These are phyloP conservation scores for Druceiella hillmani DNA, from an alignment of 2,888 invertebrate species.

Conservation along the genomic window DNA sequence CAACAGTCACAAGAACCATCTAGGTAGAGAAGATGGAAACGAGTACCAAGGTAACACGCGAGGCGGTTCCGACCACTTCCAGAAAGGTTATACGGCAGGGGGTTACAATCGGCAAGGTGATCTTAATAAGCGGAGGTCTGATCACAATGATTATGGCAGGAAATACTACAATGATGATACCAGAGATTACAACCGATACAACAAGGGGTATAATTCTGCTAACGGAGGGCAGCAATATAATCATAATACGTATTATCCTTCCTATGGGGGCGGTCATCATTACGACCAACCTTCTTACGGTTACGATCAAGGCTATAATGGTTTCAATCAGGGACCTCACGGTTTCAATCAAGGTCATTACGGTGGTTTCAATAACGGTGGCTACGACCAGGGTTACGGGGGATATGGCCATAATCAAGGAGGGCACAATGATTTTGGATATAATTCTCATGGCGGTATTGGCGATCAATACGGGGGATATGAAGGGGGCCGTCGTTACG, in stretches of 20 bases:
- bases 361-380: slow-evolving; percentile 41
- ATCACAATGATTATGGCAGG: slow-evolving; percentile 41
- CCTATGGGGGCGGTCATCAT: slow-evolving; percentile 7
- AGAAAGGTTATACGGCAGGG: slow-evolving; percentile 39
- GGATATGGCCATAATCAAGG: too few species aligned
- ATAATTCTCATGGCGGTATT: too few species aligned
- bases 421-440: too few species aligned
- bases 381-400: slow-evolving; percentile 41
- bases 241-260: slow-evolving; percentile 31
- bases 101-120: slow-evolving; percentile 41
- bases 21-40: slow-evolving; percentile 41
- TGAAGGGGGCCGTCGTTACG: too few species aligned
- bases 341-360: slow-evolving; percentile 34
- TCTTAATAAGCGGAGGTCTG: slow-evolving; percentile 37
- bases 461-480: too few species aligned
- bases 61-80: slow-evolving; percentile 38
- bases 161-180: slow-evolving; percentile 45
- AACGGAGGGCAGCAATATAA: slow-evolving; percentile 38
- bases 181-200: slow-evolving; percentile 40
- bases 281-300: neutral
- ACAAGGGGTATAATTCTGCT: slow-evolving; percentile 37
- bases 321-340: neutral
- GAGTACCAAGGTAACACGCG: slow-evolving; percentile 42
- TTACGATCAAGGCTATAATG: neutral
- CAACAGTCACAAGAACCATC: slow-evolving; percentile 38